Evolutionary conservation across 2,888 invertebrate species (phyloP).

Genomic region (Nineta flava): DNA sequence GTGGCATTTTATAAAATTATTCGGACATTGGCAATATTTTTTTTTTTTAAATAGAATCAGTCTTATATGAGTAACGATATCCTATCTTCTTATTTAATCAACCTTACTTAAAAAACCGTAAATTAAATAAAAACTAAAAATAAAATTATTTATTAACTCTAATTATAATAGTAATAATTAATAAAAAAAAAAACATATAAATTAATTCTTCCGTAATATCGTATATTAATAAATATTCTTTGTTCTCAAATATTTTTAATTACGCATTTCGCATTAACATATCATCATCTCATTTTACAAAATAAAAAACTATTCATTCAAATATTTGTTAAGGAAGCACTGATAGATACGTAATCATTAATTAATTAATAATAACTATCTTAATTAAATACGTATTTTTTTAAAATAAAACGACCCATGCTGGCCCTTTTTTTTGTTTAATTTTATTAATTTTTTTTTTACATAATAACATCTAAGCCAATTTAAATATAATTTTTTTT

Average conservation of each 20-base stretch:
- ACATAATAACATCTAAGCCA: constrained; percentile 2
- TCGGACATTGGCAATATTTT: constrained; percentile 28
- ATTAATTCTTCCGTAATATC: too few species aligned
- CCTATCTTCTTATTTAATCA: constrained; percentile 1
- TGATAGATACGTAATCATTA: constrained; percentile 1
- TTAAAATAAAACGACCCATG: constrained; percentile 3
- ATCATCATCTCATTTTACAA: too few species aligned
- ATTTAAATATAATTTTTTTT: neutral
- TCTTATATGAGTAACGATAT: constrained; percentile 21
- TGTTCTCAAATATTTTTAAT: too few species aligned
- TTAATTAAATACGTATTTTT: neutral
- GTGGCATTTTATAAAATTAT: constrained; percentile 9
- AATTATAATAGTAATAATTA: too few species aligned
- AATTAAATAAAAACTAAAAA: neutral
- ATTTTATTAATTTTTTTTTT: neutral
- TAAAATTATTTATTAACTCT: too few species aligned
- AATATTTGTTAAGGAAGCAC: constrained; percentile 2
- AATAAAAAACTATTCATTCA: neutral
- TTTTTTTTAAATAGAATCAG: constrained; percentile 22
- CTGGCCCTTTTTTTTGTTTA: constrained; percentile 1
- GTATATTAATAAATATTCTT: too few species aligned
- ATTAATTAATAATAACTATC: neutral
- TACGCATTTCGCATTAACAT: too few species aligned
- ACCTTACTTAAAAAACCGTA: neutral
- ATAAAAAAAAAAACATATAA: too few species aligned